These are phyloP conservation scores for Neuroterus valhalla DNA, from an alignment of 1,140 invertebrate species.

Conservation along the genomic window DNA sequence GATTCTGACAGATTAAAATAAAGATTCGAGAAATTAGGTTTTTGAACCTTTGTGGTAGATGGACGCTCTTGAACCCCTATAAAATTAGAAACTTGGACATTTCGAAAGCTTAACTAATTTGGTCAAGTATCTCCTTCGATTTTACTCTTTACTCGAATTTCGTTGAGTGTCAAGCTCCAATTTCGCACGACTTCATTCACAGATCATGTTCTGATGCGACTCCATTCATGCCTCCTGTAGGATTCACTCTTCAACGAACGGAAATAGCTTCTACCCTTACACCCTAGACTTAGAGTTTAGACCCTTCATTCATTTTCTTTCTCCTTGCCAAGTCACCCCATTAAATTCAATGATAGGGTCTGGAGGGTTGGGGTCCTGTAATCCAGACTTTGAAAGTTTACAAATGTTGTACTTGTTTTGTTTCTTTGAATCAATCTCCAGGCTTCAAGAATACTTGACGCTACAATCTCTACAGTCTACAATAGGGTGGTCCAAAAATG, in stretches of 20 bases:
- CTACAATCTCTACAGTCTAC: too few relatives aligned
- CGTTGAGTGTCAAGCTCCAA: slow-evolving; percentile 33
- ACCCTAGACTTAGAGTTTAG: neutral
- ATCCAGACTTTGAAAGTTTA: neutral
- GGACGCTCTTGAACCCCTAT: too few relatives aligned
- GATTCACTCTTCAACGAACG: slow-evolving; percentile 42
- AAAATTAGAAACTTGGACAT: too few relatives aligned
- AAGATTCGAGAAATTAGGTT: too few relatives aligned
- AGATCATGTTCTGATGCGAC: slow-evolving; percentile 51
- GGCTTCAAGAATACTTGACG: too few relatives aligned
- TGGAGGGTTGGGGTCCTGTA: neutral
- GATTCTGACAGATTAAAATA: neutral
- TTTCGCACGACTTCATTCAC: slow-evolving; percentile 58
- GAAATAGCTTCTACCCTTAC: slow-evolving; percentile 49
- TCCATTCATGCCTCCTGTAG: slow-evolving; percentile 53
- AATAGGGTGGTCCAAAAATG: too few relatives aligned
- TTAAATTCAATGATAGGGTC: neutral
- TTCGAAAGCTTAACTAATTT: neutral
- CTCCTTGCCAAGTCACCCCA: slow-evolving; percentile 8
- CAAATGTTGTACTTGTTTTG: neutral
- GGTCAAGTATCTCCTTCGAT: neutral
- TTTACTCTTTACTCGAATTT: slow-evolving; percentile 36
- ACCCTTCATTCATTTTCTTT: slow-evolving; percentile 46
- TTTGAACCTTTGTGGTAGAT: too few relatives aligned
- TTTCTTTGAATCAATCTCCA: too few relatives aligned